phyloP scores from a whole-genome alignment of 2,113 vertebrate genomes.

The Ceyx margarethae region DNA sequence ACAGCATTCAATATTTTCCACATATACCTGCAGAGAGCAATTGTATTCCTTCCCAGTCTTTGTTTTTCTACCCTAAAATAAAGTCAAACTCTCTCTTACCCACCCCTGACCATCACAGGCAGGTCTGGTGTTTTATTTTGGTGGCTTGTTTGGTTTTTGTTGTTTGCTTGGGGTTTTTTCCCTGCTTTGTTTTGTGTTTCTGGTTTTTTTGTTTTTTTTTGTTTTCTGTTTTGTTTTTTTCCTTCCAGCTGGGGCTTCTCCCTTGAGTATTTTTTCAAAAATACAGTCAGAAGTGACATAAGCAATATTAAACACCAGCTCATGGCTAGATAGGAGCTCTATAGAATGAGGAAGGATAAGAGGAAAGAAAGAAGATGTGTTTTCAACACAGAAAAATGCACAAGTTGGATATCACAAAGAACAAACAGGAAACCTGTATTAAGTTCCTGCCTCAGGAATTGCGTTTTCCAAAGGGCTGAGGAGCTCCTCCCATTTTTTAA shows the following conservation, averaged over 20 bases:
- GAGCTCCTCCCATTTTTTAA: not conserved
- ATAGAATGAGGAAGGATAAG: not conserved
- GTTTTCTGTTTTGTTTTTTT: not conserved
- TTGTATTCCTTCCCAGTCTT: not conserved
- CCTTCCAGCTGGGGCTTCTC: not conserved
- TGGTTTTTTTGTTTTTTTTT: no score
- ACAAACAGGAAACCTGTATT: not conserved
- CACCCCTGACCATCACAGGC: not conserved
- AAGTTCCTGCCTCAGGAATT: not conserved
- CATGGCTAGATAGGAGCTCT: not conserved
- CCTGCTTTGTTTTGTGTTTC: not conserved
- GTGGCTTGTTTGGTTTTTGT: no score
- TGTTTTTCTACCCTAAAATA: not conserved
- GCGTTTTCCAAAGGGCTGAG: not conserved
- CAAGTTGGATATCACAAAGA: not conserved
- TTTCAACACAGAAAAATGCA: not conserved
- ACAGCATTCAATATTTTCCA: not conserved
- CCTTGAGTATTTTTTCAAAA: not conserved
- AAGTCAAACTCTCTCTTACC: not conserved
- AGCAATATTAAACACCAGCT: not conserved
- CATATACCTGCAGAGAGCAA: not conserved
- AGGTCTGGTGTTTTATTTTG: no score
- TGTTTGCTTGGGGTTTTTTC: no score
- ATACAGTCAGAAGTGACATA: not conserved
- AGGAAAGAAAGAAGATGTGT: not conserved